Conservation (phyloP, 2,797 vertebrate species). For the Gymnothorax javanicus region DNA sequence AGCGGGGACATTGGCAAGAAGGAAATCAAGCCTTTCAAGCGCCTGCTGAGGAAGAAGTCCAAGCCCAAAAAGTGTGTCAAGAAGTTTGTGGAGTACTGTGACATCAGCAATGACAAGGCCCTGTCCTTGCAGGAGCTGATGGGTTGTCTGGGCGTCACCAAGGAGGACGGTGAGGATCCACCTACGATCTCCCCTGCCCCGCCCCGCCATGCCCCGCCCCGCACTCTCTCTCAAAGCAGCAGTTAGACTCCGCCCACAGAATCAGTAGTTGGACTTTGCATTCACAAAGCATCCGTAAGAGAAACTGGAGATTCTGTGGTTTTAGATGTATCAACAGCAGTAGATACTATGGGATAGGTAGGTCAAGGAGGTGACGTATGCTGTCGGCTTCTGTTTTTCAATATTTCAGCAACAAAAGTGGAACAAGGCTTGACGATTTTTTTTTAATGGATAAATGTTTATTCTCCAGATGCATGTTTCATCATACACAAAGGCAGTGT, state of each 20-base stretch:
- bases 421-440: no score
- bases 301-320: no score
- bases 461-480: no score
- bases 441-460: no score
- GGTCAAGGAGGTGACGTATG: no score
- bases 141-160: constrained; percentile 90
- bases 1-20: constrained; percentile 96
- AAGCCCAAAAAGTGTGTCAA: constrained; percentile 97
- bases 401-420: no score
- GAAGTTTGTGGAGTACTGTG: constrained; percentile 96
- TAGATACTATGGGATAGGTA: no score
- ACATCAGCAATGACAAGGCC: constrained; percentile 88
- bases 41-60: constrained; percentile 92
- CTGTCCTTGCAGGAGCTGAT: constrained; percentile 90
- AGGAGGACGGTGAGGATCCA: constrained; percentile 80
- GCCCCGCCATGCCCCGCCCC: background rate
- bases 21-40: constrained; percentile 95
- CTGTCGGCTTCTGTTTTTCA: no score
- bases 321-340: no score
- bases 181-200: background rate
- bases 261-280: background rate
- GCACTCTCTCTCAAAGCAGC: background rate
- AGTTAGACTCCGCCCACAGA: background rate
- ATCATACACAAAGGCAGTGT: no score
- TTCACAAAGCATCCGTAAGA: no score